Base-by-base conservation (phyloP, 2,888 invertebrate species). In the Uropetala carovei region DNA sequence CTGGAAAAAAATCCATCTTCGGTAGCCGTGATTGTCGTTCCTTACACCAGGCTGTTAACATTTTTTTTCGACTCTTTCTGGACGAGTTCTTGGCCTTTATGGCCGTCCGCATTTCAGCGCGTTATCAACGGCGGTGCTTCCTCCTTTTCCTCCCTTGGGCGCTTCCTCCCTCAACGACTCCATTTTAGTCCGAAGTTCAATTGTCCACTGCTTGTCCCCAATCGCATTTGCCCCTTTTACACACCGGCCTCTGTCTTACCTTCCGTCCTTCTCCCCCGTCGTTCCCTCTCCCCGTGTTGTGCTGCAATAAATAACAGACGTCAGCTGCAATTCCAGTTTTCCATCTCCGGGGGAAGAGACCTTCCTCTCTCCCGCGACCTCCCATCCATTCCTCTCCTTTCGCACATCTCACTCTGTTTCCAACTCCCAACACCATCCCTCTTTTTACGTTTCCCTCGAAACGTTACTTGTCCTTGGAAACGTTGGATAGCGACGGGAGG, bases 271-370 rank as follows among this genome's bases (percentile, higher is more conserved):
- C 75, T 43, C 83, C 43, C 7, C 43, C 82, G 27, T 13, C n/a
- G 4, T n/a, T 30, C 82, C 43, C 27, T 13, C 5, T n/a, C 14
- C 56, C 14, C 16, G 11, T n/a, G 18, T 57, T 57, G 57, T 57
- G 18, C 57, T 43, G 57, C 83, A n/a, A 89, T 89, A 89, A 89
- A 89, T 89, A 89, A 89, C 89, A 89, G 89, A 89, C 89, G 89
- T 89, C 89, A 64, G 64, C 89, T 60, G 89, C 89, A 89, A n/a
- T 89, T 86, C 86, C 86, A 86, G 60, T 57, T 43, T 27, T 27
- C 89, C 30, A 60, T 64, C 89, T 43, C 89, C 64, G 89, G 64
- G 89, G 43, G 43, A 43, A 5, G 30, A 64, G 27, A 43, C 89
- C 89, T n/a, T 75, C 64, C 64, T 18, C 58, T 27, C 58, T 43